These are phyloP conservation scores for Drosophila meridionalis DNA, from an alignment of 2,888 invertebrate species.

Conservation along the genomic window DNA sequence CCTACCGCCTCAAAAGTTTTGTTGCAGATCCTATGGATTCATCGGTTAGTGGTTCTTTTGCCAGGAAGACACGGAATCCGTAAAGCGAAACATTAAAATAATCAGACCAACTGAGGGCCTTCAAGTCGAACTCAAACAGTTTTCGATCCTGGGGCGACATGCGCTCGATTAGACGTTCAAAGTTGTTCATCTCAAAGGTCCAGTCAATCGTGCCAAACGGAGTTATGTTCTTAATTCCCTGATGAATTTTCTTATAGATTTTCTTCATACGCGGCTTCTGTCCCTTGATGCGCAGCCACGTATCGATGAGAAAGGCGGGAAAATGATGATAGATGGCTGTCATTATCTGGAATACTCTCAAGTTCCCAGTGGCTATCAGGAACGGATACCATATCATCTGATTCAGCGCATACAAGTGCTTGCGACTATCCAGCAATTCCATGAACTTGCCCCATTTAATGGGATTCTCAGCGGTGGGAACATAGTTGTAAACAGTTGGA, in stretches of 20 bases:
- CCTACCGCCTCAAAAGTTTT: conserved; percentile 83
- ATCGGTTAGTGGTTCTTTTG: conserved; percentile 90
- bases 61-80: conserved; percentile 90
- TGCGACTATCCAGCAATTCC: conserved; percentile 86
- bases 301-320: conserved; percentile 88
- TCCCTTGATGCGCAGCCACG: conserved; percentile 72
- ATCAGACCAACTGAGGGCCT: conserved; percentile 88
- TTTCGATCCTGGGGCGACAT: conserved; percentile 84
- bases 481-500: conserved; percentile 89
- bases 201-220: conserved; percentile 92
- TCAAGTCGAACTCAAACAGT: conserved; percentile 91
- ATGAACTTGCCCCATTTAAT: conserved; percentile 90
- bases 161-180: conserved; percentile 83
- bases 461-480: conserved; percentile 91
- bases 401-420: conserved; percentile 86
- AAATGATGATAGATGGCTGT: conserved; percentile 87
- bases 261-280: conserved; percentile 86
- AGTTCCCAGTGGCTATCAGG: conserved; percentile 85
- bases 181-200: conserved; percentile 89
- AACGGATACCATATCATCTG: conserved; percentile 90
- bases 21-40: conserved; percentile 87
- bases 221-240: conserved; percentile 89
- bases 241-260: conserved; percentile 92
- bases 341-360: conserved; percentile 83
- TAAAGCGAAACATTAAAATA: conserved; percentile 86